These are phyloP conservation scores for Cenopis cana DNA, from an alignment of 2,888 invertebrate species.

Conservation along the genomic window DNA sequence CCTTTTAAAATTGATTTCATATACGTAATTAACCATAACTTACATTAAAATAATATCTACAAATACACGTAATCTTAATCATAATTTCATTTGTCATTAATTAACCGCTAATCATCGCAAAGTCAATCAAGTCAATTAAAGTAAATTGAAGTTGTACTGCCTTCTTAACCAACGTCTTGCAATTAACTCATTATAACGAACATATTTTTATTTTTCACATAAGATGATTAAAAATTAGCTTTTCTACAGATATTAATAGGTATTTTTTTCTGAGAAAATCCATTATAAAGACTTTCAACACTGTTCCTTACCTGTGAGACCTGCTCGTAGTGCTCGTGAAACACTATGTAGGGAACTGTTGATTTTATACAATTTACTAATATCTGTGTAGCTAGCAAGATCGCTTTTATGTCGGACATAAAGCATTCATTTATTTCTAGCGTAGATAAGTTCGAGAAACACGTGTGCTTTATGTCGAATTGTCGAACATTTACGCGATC, in stretches of 20 bases:
- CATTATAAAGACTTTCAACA: neutral
- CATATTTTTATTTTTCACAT: neutral
- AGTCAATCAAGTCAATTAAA: too few relatives aligned
- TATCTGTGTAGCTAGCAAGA: neutral
- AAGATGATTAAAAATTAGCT: too few relatives aligned
- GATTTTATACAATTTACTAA: neutral
- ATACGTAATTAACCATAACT: slow-evolving; percentile 1
- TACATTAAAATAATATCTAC: neutral
- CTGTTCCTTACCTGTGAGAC: neutral
- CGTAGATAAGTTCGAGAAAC: neutral
- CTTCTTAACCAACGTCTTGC: neutral
- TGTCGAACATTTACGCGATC: neutral
- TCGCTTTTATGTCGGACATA: neutral
- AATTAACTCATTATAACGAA: neutral
- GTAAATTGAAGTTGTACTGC: neutral
- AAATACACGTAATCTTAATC: neutral
- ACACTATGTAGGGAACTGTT: neutral
- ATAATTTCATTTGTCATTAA: slow-evolving; percentile 11
- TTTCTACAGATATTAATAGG: too few relatives aligned
- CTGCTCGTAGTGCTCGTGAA: neutral
- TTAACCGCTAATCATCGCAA: neutral
- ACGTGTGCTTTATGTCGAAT: neutral
- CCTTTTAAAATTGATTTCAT: neutral
- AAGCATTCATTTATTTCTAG: neutral
- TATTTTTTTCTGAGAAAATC: too few relatives aligned